phyloP scores from a whole-genome alignment of 1,140 invertebrate genomes.

The Cherax quadricarinatus region DNA sequence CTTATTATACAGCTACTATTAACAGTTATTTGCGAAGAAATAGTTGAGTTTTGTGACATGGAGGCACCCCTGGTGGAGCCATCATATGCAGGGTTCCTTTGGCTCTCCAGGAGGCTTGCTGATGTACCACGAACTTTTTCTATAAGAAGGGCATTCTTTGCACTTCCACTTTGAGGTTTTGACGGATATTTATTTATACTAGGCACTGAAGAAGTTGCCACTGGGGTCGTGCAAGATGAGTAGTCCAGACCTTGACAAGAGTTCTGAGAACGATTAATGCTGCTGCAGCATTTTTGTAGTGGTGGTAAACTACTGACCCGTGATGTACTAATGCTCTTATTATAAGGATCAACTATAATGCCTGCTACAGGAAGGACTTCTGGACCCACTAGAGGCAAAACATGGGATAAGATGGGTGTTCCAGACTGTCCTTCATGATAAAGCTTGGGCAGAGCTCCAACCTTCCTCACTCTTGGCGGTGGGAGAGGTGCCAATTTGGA shows the following conservation, averaged over 20 bases:
- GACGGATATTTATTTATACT: conserved; percentile 37
- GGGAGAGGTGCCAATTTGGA: conserved; percentile 62
- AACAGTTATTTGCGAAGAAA: conserved; percentile 47
- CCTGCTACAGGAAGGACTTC: conserved; percentile 40
- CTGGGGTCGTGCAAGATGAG: conserved; percentile 24
- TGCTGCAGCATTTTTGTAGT: conserved; percentile 38
- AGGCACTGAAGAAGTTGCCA: conserved; percentile 45
- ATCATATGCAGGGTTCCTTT: conserved; percentile 23
- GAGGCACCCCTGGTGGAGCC: conserved; percentile 33
- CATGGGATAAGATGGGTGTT: not conserved
- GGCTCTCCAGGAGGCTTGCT: conserved; percentile 39
- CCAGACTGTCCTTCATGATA: conserved; percentile 29
- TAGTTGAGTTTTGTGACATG: conserved; percentile 31
- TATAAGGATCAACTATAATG: conserved; percentile 44
- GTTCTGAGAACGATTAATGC: conserved; percentile 8
- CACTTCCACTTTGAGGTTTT: conserved; percentile 53
- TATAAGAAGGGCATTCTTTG: conserved; percentile 59
- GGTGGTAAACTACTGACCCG: conserved; percentile 52
- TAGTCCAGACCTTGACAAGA: conserved; percentile 32
- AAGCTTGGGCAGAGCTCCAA: conserved; percentile 35
- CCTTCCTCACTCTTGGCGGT: conserved; percentile 54
- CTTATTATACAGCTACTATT: conserved; percentile 63
- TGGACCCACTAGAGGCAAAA: conserved; percentile 38
- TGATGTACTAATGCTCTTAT: conserved; percentile 1
- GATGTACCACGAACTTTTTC: conserved; percentile 63